phyloP scores from a whole-genome alignment of 1,140 invertebrate species.

The Drosophila subobscura region DNA sequence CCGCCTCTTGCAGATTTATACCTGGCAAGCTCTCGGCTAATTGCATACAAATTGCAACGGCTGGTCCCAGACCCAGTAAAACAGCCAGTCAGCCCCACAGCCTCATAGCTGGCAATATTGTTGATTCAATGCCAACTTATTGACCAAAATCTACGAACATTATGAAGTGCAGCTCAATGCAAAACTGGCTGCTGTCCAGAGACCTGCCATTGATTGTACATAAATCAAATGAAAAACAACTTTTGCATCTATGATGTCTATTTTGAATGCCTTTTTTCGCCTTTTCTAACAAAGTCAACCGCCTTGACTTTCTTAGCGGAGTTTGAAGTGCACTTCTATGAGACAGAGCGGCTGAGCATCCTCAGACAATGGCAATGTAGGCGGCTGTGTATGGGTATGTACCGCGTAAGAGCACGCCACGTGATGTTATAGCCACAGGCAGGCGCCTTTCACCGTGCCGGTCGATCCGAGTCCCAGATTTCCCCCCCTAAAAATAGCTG shows the following conservation, averaged over 20 bases:
- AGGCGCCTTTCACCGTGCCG: conserved; percentile 49
- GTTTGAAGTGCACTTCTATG: conserved; percentile 32
- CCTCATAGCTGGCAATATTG: conserved; percentile 14
- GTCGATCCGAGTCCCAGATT: conserved; percentile 4
- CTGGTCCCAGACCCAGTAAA: conserved; percentile 30
- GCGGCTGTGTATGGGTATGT: background rate
- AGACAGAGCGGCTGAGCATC: conserved; percentile 35
- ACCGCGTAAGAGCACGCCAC: conserved; percentile 11
- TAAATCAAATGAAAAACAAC: conserved; percentile 66
- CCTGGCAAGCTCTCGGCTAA: conserved; percentile 46
- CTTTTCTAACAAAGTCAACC: conserved; percentile 45
- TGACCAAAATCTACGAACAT: conserved; percentile 38
- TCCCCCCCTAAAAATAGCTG: conserved; percentile 42
- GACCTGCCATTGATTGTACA: conserved; percentile 51
- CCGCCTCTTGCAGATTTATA: conserved; percentile 67
- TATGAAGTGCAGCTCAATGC: conserved; percentile 53
- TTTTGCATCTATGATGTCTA: conserved; percentile 50
- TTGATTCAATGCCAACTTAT: conserved; percentile 60
- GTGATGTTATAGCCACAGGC: conserved; percentile 12
- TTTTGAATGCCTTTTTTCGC: conserved; percentile 12
- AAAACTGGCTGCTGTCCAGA: conserved; percentile 41
- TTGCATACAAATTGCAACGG: conserved; percentile 64
- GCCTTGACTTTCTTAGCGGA: conserved; percentile 68
- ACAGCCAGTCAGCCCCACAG: background rate
- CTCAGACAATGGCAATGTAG: conserved; percentile 22